Evolutionary conservation across 2,797 vertebrate species (phyloP), one percentile per base, ranked within the genome.

Genomic region (Danio kyathit): DNA sequence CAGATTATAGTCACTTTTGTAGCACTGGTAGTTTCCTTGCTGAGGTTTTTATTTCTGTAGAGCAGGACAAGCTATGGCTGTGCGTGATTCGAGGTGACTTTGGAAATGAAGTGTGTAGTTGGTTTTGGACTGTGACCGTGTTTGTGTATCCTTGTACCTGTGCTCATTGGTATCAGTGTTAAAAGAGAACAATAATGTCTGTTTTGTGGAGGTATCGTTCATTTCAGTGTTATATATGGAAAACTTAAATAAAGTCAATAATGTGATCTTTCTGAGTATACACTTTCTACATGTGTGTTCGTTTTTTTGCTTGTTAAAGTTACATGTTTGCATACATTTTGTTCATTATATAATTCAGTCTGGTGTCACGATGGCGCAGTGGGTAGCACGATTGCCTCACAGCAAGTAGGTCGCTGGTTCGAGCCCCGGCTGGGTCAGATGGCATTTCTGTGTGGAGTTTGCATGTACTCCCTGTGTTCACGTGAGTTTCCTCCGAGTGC

Each of bases 151-250:
- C 84, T 93, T 95, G 90, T 92, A 93, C 90, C 91, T 92, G 92
- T 94, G 91, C 92, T 93, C 88, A 79, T 71, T 89, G 90, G 91
- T 95, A 91, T 94, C 93, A 92, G 91, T 95, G 93, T 94, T 94
- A 92, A 91, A 90, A 90, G 83, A 92, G 90, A 93, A 88, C 91
- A 89, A 91, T 93, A 90, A 89, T 91, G 94, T 95, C 92, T 91
- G 91, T 93, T 94, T 92, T 92, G 94, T 95, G 90, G 88, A 90
- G 84, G 90, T 94, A 89, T 91, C 90, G 92, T 93, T 89, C 92
- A 92, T 94, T 93, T 92, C 91, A 94, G 92, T 95, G 94, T 95
- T 93, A 91, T 93, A 91, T 91, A 93, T 94, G 89, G 92, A 92
- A 91, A 92, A 93, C 88, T 94, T 93, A 94, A 95, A 95, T 84